phyloP scores from a whole-genome alignment of 2,113 vertebrate species.

The Hypocryptadius cinnamomeus region DNA sequence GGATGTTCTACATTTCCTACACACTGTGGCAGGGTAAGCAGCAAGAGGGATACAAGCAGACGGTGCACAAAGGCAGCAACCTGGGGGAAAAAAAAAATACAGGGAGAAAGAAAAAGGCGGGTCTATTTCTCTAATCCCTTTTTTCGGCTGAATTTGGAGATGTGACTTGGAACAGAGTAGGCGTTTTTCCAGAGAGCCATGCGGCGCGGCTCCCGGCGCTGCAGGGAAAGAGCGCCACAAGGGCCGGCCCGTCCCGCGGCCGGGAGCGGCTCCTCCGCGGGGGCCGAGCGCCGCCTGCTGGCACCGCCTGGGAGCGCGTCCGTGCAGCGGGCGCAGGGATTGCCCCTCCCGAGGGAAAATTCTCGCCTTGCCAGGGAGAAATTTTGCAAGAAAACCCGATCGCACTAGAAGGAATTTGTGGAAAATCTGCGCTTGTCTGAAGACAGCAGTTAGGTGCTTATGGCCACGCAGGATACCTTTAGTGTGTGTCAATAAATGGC shows the following conservation, averaged over 20 bases:
- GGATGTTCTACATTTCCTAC: background rate
- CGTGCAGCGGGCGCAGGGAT: fast-evolving
- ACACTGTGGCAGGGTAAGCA: background rate
- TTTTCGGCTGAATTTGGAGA: background rate
- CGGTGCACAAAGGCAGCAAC: background rate
- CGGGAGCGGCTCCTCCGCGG: background rate
- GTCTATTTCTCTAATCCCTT: background rate
- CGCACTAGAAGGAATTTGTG: background rate
- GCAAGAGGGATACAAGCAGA: background rate
- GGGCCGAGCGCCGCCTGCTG: conserved; percentile 4
- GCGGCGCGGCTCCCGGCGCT: fast-evolving
- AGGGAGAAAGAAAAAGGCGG: background rate
- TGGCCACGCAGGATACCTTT: background rate
- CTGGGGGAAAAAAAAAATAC: background rate
- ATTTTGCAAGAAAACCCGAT: background rate
- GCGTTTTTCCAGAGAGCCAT: fast-evolving
- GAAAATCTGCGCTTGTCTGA: background rate
- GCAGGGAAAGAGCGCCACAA: fast-evolving
- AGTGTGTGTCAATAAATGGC: background rate
- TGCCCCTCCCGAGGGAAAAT: fast-evolving
- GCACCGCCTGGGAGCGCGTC: fast-evolving
- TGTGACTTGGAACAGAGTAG: fast-evolving
- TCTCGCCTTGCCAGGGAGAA: background rate
- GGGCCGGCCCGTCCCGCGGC: fast-evolving
- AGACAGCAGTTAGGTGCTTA: background rate